Conservation (phyloP, 2,888 invertebrate species). For the Eudasyphora cyanicolor region DNA sequence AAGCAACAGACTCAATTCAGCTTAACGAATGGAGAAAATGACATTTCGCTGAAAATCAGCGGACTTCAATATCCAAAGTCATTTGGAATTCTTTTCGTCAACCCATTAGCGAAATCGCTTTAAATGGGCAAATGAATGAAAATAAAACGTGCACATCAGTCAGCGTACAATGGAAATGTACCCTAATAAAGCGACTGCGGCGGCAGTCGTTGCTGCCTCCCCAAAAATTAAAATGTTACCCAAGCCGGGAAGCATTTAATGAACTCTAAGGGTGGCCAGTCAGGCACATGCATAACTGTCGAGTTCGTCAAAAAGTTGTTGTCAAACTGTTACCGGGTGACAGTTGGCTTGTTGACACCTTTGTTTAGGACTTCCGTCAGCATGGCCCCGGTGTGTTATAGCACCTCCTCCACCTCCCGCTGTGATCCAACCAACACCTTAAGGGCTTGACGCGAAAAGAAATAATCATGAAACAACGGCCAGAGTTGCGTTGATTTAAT, state of each 20-base stretch:
- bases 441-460: background rate
- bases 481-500: constrained; percentile 41
- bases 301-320: constrained; percentile 36
- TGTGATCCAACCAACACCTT: background rate
- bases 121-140: background rate
- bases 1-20: background rate
- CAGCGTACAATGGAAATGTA: too few species aligned
- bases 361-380: constrained; percentile 49
- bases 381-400: background rate
- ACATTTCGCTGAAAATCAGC: background rate
- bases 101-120: constrained; percentile 14
- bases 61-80: background rate
- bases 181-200: constrained; percentile 5
- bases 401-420: background rate
- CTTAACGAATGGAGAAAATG: background rate
- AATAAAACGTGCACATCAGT: background rate
- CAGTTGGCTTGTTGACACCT: constrained; percentile 52
- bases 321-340: constrained; percentile 44
- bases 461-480: background rate
- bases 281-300: background rate
- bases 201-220: too few species aligned
- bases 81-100: background rate
- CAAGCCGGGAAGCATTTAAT: background rate
- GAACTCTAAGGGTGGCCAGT: background rate
- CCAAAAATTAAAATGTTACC: constrained; percentile 30